phyloP scores from a whole-genome alignment of 2,113 vertebrate genomes.

The Thalassarche chlororhynchos region DNA sequence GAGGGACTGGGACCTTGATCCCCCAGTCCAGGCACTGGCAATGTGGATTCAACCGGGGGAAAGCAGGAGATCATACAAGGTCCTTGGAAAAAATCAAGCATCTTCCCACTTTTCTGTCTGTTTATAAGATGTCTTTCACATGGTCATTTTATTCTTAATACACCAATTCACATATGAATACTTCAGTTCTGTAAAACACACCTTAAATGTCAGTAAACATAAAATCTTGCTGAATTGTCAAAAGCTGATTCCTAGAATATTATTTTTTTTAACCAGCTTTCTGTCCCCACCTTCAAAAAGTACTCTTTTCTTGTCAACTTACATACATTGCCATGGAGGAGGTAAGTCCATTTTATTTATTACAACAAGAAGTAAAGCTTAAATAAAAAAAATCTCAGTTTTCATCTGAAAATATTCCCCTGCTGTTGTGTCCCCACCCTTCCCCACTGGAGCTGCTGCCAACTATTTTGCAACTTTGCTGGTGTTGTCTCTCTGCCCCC shows the following conservation, averaged over 20 bases:
- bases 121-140: not conserved
- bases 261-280: not conserved
- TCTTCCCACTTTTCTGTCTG: not conserved
- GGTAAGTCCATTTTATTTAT: not conserved
- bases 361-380: not conserved
- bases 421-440: not conserved
- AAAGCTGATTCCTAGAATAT: not conserved
- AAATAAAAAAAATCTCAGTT: not conserved
- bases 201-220: not conserved
- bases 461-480: not conserved
- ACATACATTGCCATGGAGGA: not conserved
- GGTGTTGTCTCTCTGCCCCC: not conserved
- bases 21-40: not conserved
- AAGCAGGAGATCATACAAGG: not conserved
- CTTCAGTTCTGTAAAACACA: not conserved
- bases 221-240: not conserved
- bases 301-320: not conserved
- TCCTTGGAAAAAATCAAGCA: not conserved
- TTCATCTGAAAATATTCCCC: not conserved
- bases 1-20: not conserved
- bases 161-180: not conserved
- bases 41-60: fast-evolving
- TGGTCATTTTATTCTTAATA: not conserved
- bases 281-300: not conserved
- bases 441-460: not conserved